A percentile compares a stretch with the other conserved stretches of the same genome.
Conservation (phyloP, 1,140 invertebrate species). For the Drosophila tropicalis region DNA sequence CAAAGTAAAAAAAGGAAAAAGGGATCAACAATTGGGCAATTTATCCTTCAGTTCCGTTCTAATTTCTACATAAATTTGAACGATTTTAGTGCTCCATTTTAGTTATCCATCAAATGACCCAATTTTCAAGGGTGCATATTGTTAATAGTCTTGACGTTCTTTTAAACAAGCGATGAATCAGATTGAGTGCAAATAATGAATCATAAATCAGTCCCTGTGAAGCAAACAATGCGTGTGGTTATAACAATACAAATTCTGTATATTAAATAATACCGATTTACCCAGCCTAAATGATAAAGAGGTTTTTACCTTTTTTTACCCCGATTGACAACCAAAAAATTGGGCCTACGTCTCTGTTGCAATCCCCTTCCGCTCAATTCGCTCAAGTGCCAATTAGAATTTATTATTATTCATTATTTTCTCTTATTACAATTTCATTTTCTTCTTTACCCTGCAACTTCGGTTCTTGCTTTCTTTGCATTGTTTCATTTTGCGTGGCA, state of each 20-base stretch:
- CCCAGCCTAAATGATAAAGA: too few relatives aligned
- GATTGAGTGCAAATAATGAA: background rate
- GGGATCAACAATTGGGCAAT: background rate
- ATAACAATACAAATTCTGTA: too few relatives aligned
- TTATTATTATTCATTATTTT: constrained; percentile 78
- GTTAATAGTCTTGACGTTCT: too few relatives aligned
- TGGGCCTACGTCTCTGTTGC: background rate
- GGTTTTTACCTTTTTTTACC: too few relatives aligned
- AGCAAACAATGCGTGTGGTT: background rate
- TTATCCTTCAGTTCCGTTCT: too few relatives aligned
- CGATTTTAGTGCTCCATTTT: too few relatives aligned
- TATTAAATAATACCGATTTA: too few relatives aligned
- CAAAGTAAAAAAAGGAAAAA: background rate
- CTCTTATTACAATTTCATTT: constrained; percentile 47
- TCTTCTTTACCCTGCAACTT: background rate
- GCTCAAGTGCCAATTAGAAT: constrained; percentile 74
- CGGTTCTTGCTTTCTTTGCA: background rate
- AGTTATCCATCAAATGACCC: too few relatives aligned
- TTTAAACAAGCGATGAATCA: too few relatives aligned
- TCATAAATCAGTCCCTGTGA: background rate
- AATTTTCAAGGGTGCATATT: too few relatives aligned
- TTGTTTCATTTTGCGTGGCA: constrained; percentile 11
- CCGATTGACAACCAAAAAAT: too few relatives aligned
- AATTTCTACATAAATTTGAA: too few relatives aligned
- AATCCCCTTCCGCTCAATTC: background rate